Evolutionary conservation across 2,797 vertebrate genomes (phyloP), one percentile per base, ranked within the genome.

Genomic region (Falco columbarius): DNA sequence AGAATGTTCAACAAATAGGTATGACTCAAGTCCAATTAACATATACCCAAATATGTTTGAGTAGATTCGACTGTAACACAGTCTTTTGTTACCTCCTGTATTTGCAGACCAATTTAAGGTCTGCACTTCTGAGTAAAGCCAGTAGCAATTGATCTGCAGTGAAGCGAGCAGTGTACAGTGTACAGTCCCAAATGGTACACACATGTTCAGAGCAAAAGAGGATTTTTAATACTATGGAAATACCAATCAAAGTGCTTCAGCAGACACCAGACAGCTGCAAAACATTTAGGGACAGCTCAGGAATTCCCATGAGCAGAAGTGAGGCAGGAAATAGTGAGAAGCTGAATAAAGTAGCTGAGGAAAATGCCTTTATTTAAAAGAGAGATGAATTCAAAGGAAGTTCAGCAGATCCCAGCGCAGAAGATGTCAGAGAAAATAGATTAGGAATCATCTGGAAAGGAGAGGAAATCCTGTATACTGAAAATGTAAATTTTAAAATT

Each of bases 221-320:
- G 73, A 81, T 76, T 95, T 90, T 81, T 89, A 94, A 86, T 83
- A 72, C 82, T 94, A 65, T 72, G 88, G 85, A 89, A 94, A 91
- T 88, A 96, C 87, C 85, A 92, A 63, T 80, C 87, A 88, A 71
- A 95, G 87, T 73, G 79, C 62, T 94, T 84, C 87, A 86, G 85
- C 68, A 52, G 70, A 90, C 87, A 96, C 80, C 38, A 86, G 62
- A 77, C 95, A 95, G 94, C 94, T 94, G 95, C 87, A 96, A 95
- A 94, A 91, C 85, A 94, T 95, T 90, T 90, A 83, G 82, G 96
- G 87, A 97, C 94, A 90, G 90, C 76, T 95, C 73, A 95, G 89
- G 93, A 96, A 96, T 95, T 96, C 95, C 90, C 95, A 76, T 86
- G 96, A 93, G 87, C 79, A 86, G 70, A 56, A 95, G 58, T 81